These are phyloP conservation scores for Troides oblongomaculatus DNA, from an alignment of 2,888 invertebrate genomes.

Conservation along the genomic window DNA sequence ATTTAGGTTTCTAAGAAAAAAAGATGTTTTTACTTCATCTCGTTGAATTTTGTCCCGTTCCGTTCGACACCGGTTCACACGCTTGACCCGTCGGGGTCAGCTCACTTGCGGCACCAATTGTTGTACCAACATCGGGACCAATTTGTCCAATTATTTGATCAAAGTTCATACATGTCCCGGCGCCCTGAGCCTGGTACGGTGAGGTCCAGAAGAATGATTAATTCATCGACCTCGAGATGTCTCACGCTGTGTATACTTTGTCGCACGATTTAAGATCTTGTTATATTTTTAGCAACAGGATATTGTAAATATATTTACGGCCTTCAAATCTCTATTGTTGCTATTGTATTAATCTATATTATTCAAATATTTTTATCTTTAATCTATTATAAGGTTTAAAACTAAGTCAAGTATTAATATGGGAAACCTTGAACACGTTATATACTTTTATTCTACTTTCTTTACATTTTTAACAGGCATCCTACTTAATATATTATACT, in stretches of 20 bases:
- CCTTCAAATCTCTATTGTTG: background rate
- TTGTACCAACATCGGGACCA: conserved; percentile 31
- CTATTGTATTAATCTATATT: too few relatives aligned
- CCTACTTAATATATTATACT: too few relatives aligned
- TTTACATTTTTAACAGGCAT: too few relatives aligned
- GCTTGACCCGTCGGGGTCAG: conserved; percentile 18
- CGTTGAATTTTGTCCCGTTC: too few relatives aligned
- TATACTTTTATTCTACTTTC: too few relatives aligned
- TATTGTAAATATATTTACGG: background rate
- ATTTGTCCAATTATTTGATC: conserved; percentile 31
- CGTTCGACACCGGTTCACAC: conserved; percentile 4
- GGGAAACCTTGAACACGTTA: too few relatives aligned
- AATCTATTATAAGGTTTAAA: too few relatives aligned
- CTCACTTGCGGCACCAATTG: conserved; percentile 22
- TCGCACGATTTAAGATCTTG: conserved; percentile 2
- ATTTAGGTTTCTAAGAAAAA: too few relatives aligned
- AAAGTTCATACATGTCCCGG: conserved; percentile 26
- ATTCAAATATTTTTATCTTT: too few relatives aligned
- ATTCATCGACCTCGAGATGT: conserved; percentile 20
- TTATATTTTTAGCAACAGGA: conserved; percentile 7
- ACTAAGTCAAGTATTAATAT: too few relatives aligned
- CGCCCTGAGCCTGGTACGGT: conserved; percentile 19
- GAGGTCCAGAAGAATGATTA: conserved; percentile 21
- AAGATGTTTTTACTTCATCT: too few relatives aligned
- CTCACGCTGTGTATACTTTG: conserved; percentile 8